phyloP scores from a whole-genome alignment of 30 jellyfish, hydroid and myxozoan genomes.

The Hydractinia symbiolongicarpus region DNA sequence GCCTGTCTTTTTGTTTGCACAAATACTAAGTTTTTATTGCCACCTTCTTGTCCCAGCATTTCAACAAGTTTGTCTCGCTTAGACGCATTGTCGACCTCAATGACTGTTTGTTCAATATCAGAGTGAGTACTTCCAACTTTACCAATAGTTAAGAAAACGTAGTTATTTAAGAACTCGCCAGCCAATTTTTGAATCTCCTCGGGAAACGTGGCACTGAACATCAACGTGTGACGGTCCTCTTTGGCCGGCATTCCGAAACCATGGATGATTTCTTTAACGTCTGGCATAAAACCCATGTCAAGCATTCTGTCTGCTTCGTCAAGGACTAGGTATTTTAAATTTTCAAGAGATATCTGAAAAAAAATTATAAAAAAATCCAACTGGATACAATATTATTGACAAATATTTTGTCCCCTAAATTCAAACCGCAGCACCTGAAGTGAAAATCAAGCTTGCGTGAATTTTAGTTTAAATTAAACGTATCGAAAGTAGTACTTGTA shows the following conservation, averaged over 20 bases:
- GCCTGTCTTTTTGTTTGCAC: conserved; percentile 89
- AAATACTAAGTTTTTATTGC: conserved; percentile 68
- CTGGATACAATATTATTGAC: not conserved
- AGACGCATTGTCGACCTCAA: conserved; percentile 67
- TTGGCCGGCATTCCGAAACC: conserved; percentile 82
- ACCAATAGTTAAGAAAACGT: conserved; percentile 80
- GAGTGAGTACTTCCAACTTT: conserved; percentile 87
- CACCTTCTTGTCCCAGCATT: conserved; percentile 61
- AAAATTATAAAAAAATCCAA: not conserved
- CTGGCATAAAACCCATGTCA: conserved; percentile 93
- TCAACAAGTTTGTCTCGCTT: conserved; percentile 77
- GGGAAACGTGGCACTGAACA: conserved; percentile 99
- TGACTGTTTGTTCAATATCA: conserved; percentile 63
- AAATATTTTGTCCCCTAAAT: not conserved
- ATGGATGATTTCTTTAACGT: conserved; percentile 48
- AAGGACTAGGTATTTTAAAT: conserved; percentile 55
- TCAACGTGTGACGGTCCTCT: conserved; percentile 71
- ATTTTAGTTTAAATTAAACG: not conserved
- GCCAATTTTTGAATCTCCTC: conserved; percentile 79
- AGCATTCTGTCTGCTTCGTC: conserved; percentile 99
- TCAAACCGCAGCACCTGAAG: not conserved
- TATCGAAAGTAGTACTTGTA: no score
- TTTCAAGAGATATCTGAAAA: conserved; percentile 58
- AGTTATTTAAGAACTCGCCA: conserved; percentile 68
- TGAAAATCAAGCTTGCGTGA: not conserved